Percentiles rank a stretch among this genome's conserved stretches.
phyloP scores from a whole-genome alignment of 2,797 vertebrate genomes.

The Anniella stebbinsi region DNA sequence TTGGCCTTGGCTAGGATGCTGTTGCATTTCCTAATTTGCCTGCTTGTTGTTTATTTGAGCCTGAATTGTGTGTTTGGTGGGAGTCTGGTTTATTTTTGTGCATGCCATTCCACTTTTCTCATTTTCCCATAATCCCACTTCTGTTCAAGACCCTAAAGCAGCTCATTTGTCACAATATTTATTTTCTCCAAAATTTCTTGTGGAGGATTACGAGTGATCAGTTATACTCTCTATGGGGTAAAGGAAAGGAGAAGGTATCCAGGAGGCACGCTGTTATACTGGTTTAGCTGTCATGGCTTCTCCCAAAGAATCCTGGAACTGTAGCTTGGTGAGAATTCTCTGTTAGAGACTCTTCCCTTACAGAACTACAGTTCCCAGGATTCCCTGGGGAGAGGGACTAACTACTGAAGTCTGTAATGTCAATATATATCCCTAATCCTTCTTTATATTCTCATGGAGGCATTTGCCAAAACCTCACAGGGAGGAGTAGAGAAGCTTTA shows the following conservation, averaged over 20 bases:
- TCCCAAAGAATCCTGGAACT: not conserved
- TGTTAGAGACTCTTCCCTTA: not conserved
- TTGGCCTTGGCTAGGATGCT: no score
- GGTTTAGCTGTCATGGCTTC: not conserved
- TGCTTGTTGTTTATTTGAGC: not conserved
- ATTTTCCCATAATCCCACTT: not conserved
- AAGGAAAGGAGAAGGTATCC: not conserved
- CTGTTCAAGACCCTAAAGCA: not conserved
- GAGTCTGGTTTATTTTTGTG: not conserved
- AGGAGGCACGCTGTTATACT: not conserved
- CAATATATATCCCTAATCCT: not conserved
- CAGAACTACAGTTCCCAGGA: not conserved
- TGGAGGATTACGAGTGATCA: not conserved
- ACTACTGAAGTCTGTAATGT: not conserved
- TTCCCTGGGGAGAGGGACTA: not conserved
- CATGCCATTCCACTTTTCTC: not conserved
- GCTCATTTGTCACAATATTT: not conserved
- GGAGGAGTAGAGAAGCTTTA: not conserved
- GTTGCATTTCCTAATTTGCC: not conserved
- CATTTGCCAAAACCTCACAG: not conserved
- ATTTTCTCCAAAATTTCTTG: not conserved
- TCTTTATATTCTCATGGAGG: not conserved
- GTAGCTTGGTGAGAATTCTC: not conserved
- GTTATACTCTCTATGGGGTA: not conserved
- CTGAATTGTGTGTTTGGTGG: not conserved